These are phyloP conservation scores for Zoanthus gigantus DNA, from an alignment of 92 coral and sea anemone genomes.

Conservation along the genomic window DNA sequence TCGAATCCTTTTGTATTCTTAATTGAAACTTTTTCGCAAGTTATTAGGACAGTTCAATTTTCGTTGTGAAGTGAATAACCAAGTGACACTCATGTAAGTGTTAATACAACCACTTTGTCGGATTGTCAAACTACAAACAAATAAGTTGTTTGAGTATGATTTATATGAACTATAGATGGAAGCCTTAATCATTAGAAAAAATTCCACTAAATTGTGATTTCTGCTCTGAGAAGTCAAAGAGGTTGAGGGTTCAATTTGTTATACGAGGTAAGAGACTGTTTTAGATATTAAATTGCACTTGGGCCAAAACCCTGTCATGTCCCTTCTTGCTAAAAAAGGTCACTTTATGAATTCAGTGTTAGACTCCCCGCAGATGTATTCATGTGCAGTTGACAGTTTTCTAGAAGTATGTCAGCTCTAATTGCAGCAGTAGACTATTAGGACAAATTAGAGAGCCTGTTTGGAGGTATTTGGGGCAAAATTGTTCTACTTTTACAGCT, in stretches of 20 bases:
- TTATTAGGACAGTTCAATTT: too few relatives aligned
- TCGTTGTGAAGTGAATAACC: too few relatives aligned
- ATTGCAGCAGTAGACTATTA: slow-evolving; percentile 39
- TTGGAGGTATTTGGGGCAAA: slow-evolving; percentile 49
- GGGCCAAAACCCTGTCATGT: slow-evolving; percentile 16
- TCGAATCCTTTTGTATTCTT: too few relatives aligned
- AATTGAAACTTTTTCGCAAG: too few relatives aligned
- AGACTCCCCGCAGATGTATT: slow-evolving; percentile 30
- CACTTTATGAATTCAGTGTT: slow-evolving; percentile 61
- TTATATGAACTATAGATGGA: too few relatives aligned
- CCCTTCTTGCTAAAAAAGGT: slow-evolving; percentile 52
- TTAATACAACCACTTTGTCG: too few relatives aligned
- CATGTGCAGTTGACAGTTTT: slow-evolving; percentile 55
- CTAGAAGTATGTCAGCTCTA: slow-evolving; percentile 36
- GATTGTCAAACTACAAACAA: too few relatives aligned
- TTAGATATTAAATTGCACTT: slow-evolving; percentile 7
- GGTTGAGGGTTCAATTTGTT: slow-evolving; percentile 11
- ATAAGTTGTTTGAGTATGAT: too few relatives aligned
- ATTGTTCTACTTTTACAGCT: slow-evolving; percentile 44
- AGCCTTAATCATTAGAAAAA: too few relatives aligned
- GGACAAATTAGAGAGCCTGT: slow-evolving; percentile 52
- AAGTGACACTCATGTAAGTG: too few relatives aligned
- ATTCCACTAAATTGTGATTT: background rate
- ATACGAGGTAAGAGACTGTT: slow-evolving; percentile 26
- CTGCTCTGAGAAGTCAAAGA: slow-evolving; percentile 26